phyloP scores from a whole-genome alignment of 1,140 invertebrate species.

The Drosophila leontia region DNA sequence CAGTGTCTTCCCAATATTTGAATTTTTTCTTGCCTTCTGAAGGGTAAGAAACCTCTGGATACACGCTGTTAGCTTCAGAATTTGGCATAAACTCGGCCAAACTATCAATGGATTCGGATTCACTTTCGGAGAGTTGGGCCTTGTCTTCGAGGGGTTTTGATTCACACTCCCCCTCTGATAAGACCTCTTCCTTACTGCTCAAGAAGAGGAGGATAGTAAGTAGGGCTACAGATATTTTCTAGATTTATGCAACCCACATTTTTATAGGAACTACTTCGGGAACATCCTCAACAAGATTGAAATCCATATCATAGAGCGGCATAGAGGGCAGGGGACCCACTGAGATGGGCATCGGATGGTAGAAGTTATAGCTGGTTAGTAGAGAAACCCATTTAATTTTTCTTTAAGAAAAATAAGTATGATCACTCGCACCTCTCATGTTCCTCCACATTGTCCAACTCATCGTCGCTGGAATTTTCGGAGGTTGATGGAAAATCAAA shows the following conservation, averaged over 20 bases:
- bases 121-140: background rate
- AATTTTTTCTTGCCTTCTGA: background rate
- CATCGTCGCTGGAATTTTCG: background rate
- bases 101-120: background rate
- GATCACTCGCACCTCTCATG: background rate
- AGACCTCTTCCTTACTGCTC: background rate
- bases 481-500: background rate
- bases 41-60: background rate
- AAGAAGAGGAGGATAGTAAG: background rate
- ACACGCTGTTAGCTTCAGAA: background rate
- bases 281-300: background rate
- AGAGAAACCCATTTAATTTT: no score
- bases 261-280: background rate
- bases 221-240: background rate
- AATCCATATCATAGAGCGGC: background rate
- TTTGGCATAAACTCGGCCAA: background rate
- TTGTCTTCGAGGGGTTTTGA: no score
- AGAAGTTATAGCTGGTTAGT: background rate
- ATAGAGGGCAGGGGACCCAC: slow-evolving; percentile 4
- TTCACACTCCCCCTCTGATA: background rate
- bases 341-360: background rate
- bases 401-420: no score
- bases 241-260: background rate
- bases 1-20: slow-evolving; percentile 33
- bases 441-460: background rate